A percentile compares a stretch with the other conserved stretches of the same genome.
Evolutionary conservation across 2,113 vertebrate species (phyloP).

Genomic region (Daubentonia madagascariensis): DNA sequence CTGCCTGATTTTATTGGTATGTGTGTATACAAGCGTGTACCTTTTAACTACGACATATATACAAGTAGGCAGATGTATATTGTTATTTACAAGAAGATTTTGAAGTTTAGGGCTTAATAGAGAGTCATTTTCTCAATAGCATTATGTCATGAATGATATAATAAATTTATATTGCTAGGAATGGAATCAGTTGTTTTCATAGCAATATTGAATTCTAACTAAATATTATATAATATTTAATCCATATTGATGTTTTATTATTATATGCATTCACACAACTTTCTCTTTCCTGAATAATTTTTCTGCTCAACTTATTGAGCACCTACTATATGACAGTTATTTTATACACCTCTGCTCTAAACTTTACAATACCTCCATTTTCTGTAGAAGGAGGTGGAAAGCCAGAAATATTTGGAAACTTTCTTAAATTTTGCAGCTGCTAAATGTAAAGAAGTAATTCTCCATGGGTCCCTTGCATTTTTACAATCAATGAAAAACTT

Average conservation of each 20-base stretch:
- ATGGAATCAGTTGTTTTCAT: background rate
- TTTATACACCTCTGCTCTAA: background rate
- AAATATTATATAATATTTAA: background rate
- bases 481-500: background rate
- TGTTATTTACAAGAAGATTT: background rate
- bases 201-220: background rate
- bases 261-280: background rate
- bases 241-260: background rate
- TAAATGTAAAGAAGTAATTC: background rate
- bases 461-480: background rate
- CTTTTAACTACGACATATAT: background rate
- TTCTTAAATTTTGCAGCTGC: background rate
- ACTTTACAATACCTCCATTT: background rate
- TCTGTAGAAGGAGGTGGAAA: background rate
- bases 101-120: background rate
- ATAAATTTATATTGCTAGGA: background rate
- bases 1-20: background rate
- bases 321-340: background rate
- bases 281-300: background rate
- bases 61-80: background rate
- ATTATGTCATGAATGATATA: background rate
- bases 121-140: background rate
- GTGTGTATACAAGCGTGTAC: background rate
- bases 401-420: background rate
- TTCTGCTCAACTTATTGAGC: background rate